Conservation (phyloP, 2,888 invertebrate genomes). For the Acanthosepion esculentum region DNA sequence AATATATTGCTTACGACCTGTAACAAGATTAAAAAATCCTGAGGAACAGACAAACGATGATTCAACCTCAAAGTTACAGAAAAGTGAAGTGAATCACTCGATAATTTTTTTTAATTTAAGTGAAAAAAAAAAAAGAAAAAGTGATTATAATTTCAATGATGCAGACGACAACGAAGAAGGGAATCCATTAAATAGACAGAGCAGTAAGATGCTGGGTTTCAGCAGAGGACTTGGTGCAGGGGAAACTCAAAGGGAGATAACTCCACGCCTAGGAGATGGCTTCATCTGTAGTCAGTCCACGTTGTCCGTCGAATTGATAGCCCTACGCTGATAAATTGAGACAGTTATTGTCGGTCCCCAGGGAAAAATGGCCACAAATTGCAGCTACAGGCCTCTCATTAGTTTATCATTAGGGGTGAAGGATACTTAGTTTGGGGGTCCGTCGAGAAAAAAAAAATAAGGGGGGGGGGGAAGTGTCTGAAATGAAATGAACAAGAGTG, state of each 20-base stretch:
- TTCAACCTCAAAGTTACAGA: too few species aligned
- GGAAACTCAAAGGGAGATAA: constrained; percentile 37
- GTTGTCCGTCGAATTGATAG: constrained; percentile 41
- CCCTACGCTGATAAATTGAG: constrained; percentile 43
- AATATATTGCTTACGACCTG: too few species aligned
- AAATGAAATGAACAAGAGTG: constrained; percentile 46
- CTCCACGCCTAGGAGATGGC: not conserved
- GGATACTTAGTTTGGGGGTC: constrained; percentile 42
- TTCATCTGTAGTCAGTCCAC: constrained; percentile 39
- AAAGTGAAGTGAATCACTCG: not conserved
- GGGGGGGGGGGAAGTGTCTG: not conserved
- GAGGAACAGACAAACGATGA: too few species aligned
- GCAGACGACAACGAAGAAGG: not conserved
- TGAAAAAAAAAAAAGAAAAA: not conserved
- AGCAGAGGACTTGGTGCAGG: not conserved
- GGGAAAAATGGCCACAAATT: constrained; percentile 45
- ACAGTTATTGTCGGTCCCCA: constrained; percentile 44
- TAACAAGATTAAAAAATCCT: too few species aligned
- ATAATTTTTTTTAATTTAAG: not conserved
- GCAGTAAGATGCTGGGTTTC: not conserved
- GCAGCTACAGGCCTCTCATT: constrained; percentile 43
- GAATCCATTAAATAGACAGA: not conserved
- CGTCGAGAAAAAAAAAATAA: not conserved
- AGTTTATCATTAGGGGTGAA: constrained; percentile 48
- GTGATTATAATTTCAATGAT: not conserved